A percentile compares a stretch with the other conserved stretches of the same genome.
Conservation (phyloP, 2,113 vertebrate species). For the Parus major region DNA sequence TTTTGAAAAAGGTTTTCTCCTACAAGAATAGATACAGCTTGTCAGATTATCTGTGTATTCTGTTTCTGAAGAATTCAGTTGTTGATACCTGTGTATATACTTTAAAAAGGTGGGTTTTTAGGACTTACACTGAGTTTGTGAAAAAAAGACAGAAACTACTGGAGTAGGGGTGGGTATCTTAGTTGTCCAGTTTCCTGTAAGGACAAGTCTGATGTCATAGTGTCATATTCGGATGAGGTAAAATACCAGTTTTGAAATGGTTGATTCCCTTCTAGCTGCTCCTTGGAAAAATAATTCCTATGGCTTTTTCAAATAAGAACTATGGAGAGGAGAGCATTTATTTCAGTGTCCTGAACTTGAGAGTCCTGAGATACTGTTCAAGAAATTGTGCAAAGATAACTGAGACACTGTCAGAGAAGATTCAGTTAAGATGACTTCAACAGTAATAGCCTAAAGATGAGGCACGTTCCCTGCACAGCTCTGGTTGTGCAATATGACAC, state of each 20-base stretch:
- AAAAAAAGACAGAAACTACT: neutral
- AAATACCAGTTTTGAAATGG: neutral
- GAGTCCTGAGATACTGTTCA: neutral
- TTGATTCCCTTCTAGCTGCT: neutral
- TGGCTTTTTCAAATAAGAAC: neutral
- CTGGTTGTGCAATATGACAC: too few species aligned
- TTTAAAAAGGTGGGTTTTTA: neutral
- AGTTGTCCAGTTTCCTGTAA: neutral
- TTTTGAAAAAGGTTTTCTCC: neutral
- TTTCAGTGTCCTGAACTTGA: neutral
- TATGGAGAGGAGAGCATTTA: neutral
- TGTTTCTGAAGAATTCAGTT: neutral
- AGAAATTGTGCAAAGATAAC: neutral
- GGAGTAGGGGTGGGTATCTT: neutral
- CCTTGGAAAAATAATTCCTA: neutral
- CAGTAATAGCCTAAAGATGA: neutral
- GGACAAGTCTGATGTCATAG: neutral
- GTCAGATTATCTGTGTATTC: neutral
- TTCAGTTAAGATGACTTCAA: neutral
- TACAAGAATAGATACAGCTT: neutral
- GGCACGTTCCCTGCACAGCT: accelerated
- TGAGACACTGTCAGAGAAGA: neutral
- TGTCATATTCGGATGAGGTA: neutral
- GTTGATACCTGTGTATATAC: neutral
- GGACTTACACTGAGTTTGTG: neutral